Evolutionary conservation across 1,140 invertebrate genomes (phyloP).

Genomic region (Tetramorium simillimum): DNA sequence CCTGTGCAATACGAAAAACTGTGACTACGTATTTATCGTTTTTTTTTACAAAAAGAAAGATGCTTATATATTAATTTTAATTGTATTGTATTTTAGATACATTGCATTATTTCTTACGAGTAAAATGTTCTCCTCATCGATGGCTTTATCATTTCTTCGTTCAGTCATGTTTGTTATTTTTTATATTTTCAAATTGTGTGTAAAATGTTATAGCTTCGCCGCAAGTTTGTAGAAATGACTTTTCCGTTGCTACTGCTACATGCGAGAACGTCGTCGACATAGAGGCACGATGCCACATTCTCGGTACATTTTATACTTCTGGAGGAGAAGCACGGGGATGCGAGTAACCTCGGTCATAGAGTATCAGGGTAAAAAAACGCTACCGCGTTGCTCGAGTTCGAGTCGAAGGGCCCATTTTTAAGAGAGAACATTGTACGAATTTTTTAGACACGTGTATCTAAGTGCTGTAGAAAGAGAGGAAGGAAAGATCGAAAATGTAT

Average conservation of each 20-base stretch:
- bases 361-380: slow-evolving; percentile 47
- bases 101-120: slow-evolving; percentile 3
- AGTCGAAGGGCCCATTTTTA: slow-evolving; percentile 34
- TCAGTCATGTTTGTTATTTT: not conserved
- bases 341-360: slow-evolving; percentile 9
- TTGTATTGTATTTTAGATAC: slow-evolving; percentile 11
- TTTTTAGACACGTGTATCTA: slow-evolving; percentile 53
- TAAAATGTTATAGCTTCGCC: not conserved
- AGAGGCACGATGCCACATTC: not conserved
- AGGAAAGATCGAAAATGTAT: slow-evolving; percentile 62
- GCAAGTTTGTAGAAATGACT: not conserved
- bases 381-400: slow-evolving; percentile 10
- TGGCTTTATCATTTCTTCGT: not conserved
- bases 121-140: not conserved
- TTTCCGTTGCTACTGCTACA: not conserved
- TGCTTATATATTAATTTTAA: slow-evolving; percentile 2
- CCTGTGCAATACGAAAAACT: slow-evolving; percentile 14
- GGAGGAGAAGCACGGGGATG: not conserved
- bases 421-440: slow-evolving; percentile 47
- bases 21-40: slow-evolving; percentile 19
- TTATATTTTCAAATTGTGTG: not conserved
- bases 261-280: not conserved
- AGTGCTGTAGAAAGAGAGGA: slow-evolving; percentile 34
- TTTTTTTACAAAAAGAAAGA: not conserved
- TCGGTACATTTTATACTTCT: slow-evolving; percentile 5